Evolutionary conservation across 2,888 invertebrate genomes (phyloP), one percentile per base, ranked within the genome.

Genomic region (Mimachlamys varia): DNA sequence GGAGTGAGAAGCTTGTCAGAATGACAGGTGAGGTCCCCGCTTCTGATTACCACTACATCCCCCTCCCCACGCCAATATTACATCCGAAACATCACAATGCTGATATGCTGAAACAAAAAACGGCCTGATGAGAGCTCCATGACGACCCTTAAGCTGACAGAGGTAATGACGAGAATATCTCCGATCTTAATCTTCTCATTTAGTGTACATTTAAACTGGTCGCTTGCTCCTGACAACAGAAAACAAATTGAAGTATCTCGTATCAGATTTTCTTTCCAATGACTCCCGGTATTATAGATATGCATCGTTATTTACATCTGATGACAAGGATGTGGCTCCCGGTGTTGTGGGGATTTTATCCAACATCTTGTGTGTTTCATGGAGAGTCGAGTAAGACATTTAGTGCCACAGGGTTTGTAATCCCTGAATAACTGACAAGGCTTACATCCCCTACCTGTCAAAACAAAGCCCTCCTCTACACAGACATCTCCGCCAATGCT

Each of bases 41-140:
- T 13, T 33, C 76, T 33, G 76, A 76, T 76, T 76, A 76, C 22
- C 12, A 33, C 33, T 27, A 33, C 7, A 1, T 76, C 33, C 7
- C 17, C 33, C 33, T 17, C 17, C n/a, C 17, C 76, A 12, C 12
- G 33, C 33, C 76, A 76, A 33, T 33, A 76, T 76, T 33, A 76
- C 33, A 76, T 33, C 33, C 76, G n/a, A 2, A 58, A n/a, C 19
- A 76, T 76, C 76, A 76, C 76, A 76, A 76, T 76, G 76, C 27
- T 76, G 33, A 76, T 76, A 76, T 76, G 76, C 76, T 76, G 76
- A 76, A 76, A 76, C 76, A 76, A 76, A 76, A 76, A 76, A n/a
- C 76, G 12, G 33, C 5, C 76, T 27, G 76, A 76, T 76, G 76
- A 76, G 76, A 15, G 76, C 13, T 76, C 76, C 76, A 76, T 33